phyloP scores from a whole-genome alignment of 1,140 invertebrate species.

The Drosophila melanica region DNA sequence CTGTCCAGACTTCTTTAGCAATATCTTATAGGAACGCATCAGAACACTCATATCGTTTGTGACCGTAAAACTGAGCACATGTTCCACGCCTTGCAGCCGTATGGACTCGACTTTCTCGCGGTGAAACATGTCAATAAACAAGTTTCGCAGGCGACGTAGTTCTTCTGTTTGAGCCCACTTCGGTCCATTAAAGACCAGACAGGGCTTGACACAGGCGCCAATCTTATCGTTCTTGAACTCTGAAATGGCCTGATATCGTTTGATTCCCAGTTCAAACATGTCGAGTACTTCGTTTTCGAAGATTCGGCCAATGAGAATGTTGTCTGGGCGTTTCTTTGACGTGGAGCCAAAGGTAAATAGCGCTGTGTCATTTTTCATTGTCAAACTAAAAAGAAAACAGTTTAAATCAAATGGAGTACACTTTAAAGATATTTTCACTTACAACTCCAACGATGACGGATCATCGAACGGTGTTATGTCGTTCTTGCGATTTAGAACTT shows the following conservation, averaged over 20 bases:
- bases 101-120: slow-evolving; percentile 92
- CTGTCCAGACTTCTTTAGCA: slow-evolving; percentile 95
- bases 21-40: slow-evolving; percentile 94
- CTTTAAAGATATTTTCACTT: slow-evolving; percentile 24
- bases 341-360: slow-evolving; percentile 96
- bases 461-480: slow-evolving; percentile 95
- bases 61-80: slow-evolving; percentile 95
- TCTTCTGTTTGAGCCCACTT: slow-evolving; percentile 93
- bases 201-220: slow-evolving; percentile 93
- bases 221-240: slow-evolving; percentile 94
- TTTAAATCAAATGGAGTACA: not conserved
- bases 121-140: slow-evolving; percentile 97
- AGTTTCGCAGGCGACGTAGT: slow-evolving; percentile 92
- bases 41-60: slow-evolving; percentile 91
- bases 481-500: slow-evolving; percentile 92
- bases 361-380: slow-evolving; percentile 93
- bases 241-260: slow-evolving; percentile 90
- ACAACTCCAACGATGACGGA: slow-evolving; percentile 91
- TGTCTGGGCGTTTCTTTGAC: slow-evolving; percentile 97
- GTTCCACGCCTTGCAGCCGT: slow-evolving; percentile 95
- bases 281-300: slow-evolving; percentile 96
- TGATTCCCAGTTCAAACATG: slow-evolving; percentile 97
- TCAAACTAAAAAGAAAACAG: slow-evolving; percentile 85
- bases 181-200: slow-evolving; percentile 96
- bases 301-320: slow-evolving; percentile 94